These are phyloP conservation scores for Haliclystus octoradiatus DNA, from an alignment of 30 jellyfish, hydroid and myxozoan genomes.

Conservation along the genomic window DNA sequence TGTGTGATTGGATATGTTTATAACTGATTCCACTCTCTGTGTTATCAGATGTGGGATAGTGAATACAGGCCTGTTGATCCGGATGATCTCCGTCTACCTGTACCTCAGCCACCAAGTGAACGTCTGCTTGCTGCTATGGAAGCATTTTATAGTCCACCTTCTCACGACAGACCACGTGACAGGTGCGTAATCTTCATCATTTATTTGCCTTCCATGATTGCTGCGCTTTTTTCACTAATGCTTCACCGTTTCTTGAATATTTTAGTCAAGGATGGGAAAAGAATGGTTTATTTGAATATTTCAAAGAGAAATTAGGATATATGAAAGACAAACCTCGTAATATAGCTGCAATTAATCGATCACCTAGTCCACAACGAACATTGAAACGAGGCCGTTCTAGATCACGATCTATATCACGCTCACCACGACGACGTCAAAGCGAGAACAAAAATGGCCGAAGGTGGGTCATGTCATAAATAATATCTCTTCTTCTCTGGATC, in stretches of 20 bases:
- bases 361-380: conserved; percentile 85
- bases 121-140: conserved; percentile 93
- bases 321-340: conserved; percentile 84
- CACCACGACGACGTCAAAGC: not conserved
- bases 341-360: conserved; percentile 52
- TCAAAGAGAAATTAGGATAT: conserved; percentile 78
- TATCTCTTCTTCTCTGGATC: too few species aligned
- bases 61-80: conserved; percentile 90
- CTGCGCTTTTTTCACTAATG: not conserved
- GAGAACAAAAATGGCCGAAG: not conserved
- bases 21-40: not conserved
- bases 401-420: conserved; percentile 51
- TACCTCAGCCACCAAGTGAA: conserved; percentile 99
- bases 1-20: not conserved
- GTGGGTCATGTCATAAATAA: too few species aligned
- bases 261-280: conserved; percentile 96
- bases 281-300: conserved; percentile 91
- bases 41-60: conserved; percentile 79
- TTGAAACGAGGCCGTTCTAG: conserved; percentile 12
- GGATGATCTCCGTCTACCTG: conserved; percentile 83
- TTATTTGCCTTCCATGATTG: not conserved
- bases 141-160: conserved; percentile 93
- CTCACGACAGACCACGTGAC: conserved; percentile 97
- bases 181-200: conserved; percentile 29
- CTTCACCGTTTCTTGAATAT: not conserved